These are phyloP conservation scores for Phasianus colchicus DNA, from an alignment of 2,113 vertebrate species.

Conservation along the genomic window DNA sequence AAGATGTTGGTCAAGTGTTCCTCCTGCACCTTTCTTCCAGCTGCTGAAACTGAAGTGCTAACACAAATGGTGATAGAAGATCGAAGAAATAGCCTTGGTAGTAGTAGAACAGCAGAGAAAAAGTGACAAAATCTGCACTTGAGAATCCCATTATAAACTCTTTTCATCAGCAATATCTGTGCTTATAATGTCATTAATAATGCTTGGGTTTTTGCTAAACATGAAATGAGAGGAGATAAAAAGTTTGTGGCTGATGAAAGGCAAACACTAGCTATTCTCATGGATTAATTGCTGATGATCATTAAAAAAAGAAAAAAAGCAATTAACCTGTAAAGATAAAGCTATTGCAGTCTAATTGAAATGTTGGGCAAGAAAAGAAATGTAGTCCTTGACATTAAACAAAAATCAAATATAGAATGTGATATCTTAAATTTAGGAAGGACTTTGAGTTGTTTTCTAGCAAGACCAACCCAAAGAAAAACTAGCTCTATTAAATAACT, in stretches of 20 bases:
- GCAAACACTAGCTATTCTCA: not conserved
- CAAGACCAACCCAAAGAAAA: not conserved
- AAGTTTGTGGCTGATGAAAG: not conserved
- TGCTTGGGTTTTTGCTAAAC: not conserved
- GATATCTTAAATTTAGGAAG: not conserved
- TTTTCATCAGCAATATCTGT: not conserved
- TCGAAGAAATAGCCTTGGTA: not conserved
- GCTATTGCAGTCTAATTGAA: not conserved
- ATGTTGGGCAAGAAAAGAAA: rapidly evolving
- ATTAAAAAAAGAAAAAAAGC: rapidly evolving
- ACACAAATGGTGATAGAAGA: not conserved
- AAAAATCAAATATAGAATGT: not conserved
- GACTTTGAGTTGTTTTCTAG: not conserved
- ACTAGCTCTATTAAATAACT: not conserved
- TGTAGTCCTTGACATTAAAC: not conserved
- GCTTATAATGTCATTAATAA: not conserved
- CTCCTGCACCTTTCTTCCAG: not conserved
- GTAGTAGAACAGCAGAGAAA: not conserved
- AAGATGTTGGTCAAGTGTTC: not conserved
- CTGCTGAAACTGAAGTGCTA: not conserved
- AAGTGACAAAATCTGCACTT: not conserved
- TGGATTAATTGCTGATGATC: not conserved
- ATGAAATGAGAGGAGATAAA: not conserved
- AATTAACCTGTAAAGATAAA: not conserved
- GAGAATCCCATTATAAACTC: not conserved